These are phyloP conservation scores for Melanogrammus aeglefinus DNA, from an alignment of 2,797 vertebrate species.

Conservation along the genomic window DNA sequence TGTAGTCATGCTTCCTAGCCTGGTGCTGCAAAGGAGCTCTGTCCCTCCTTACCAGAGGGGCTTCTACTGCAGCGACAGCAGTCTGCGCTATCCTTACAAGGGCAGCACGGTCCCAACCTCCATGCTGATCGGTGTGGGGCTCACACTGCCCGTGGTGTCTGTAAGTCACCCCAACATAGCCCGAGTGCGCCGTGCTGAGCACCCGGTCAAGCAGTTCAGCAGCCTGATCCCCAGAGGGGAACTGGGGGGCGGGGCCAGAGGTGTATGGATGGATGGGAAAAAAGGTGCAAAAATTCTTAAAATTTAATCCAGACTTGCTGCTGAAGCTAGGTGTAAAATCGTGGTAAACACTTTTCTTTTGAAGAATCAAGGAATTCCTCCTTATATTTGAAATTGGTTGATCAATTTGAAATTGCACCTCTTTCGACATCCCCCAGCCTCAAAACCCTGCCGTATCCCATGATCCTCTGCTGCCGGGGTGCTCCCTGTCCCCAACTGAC, in stretches of 20 bases:
- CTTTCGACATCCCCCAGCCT: slow-evolving; percentile 22
- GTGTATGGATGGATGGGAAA: not conserved
- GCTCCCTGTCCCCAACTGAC: slow-evolving; percentile 35
- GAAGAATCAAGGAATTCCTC: not conserved
- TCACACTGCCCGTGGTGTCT: slow-evolving; percentile 74
- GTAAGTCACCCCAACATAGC: slow-evolving; percentile 69
- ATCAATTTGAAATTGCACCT: too few relatives aligned
- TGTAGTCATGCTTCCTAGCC: slow-evolving; percentile 77
- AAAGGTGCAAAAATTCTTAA: too few relatives aligned
- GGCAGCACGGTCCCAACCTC: slow-evolving; percentile 71
- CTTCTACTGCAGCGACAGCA: slow-evolving; percentile 72
- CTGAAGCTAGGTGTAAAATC: too few relatives aligned
- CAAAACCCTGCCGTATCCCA: slow-evolving; percentile 43
- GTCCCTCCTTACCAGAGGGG: slow-evolving; percentile 74
- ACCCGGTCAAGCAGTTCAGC: too few relatives aligned
- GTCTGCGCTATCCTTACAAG: slow-evolving; percentile 68
- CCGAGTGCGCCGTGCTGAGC: slow-evolving; percentile 5
- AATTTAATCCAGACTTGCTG: too few relatives aligned
- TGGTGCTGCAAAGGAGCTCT: slow-evolving; percentile 70
- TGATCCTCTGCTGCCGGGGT: slow-evolving; percentile 53
- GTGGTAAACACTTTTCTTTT: not conserved
- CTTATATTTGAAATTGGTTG: not conserved
- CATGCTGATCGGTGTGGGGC: slow-evolving; percentile 71
- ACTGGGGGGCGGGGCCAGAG: slow-evolving; percentile 26
- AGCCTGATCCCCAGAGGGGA: slow-evolving; percentile 34